Conservation (phyloP, 1,140 invertebrate genomes). For the Drosophila virilis region DNA sequence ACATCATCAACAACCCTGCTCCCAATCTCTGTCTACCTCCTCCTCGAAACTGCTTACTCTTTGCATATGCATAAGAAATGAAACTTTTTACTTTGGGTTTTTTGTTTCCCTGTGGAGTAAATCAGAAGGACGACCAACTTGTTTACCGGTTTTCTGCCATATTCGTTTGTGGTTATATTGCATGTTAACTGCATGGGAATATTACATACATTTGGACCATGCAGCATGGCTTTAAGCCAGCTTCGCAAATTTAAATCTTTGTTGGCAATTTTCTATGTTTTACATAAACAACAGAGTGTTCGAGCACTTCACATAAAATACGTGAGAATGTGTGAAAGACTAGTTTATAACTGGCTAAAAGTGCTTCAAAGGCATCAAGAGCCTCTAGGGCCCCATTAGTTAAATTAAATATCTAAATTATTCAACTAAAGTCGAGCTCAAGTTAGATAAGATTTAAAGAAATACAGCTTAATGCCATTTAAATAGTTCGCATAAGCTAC, state of each 20-base stretch:
- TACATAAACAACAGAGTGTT: too few relatives aligned
- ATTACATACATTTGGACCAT: not conserved
- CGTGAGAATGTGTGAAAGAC: not conserved
- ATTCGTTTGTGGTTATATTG: constrained; percentile 20
- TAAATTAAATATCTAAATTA: not conserved
- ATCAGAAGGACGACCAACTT: constrained; percentile 58
- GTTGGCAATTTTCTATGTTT: constrained; percentile 16
- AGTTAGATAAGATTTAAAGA: too few relatives aligned
- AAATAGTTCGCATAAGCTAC: not conserved
- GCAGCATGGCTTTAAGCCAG: constrained; percentile 20
- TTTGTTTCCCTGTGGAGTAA: constrained; percentile 22
- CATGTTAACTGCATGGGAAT: not conserved
- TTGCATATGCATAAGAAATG: constrained; percentile 44
- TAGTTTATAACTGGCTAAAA: not conserved
- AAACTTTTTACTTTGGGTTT: constrained; percentile 32
- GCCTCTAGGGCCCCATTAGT: too few relatives aligned
- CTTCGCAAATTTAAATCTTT: constrained; percentile 4
- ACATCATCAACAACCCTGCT: not conserved
- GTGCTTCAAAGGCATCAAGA: too few relatives aligned
- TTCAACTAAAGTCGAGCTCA: not conserved
- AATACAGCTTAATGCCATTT: not conserved
- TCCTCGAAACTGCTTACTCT: not conserved
- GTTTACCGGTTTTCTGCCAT: constrained; percentile 62
- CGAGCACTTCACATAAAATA: not conserved
- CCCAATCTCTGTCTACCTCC: not conserved